Conservation (phyloP, 1,140 invertebrate genomes). For the Drosophila sucinea region DNA sequence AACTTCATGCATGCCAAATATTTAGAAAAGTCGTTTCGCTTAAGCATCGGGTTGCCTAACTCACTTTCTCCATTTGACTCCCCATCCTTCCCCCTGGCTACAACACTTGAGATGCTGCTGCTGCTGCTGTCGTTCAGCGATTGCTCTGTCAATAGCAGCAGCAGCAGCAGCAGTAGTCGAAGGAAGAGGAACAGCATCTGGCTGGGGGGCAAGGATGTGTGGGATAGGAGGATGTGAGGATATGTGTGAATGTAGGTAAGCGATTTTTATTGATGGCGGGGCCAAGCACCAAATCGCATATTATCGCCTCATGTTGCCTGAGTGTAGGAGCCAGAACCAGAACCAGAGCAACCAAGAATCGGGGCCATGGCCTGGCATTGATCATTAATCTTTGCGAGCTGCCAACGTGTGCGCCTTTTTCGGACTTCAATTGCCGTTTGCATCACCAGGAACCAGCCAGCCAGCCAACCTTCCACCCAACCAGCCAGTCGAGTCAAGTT, state of each 20-base stretch:
- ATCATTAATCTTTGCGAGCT: slow-evolving; percentile 81
- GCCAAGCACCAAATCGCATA: slow-evolving; percentile 73
- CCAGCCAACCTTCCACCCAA: slow-evolving; percentile 8
- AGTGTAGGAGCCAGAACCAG: slow-evolving; percentile 17
- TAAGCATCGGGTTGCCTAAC: slow-evolving; percentile 5
- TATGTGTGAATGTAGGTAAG: slow-evolving; percentile 23
- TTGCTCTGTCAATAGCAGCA: slow-evolving; percentile 75
- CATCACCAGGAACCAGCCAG: slow-evolving; percentile 9
- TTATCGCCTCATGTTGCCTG: slow-evolving; percentile 65
- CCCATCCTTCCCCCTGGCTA: not conserved
- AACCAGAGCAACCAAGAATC: slow-evolving; percentile 10
- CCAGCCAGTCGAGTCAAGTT: no score
- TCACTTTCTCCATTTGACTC: not conserved
- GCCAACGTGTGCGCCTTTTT: slow-evolving; percentile 77
- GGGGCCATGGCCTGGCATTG: slow-evolving; percentile 46
- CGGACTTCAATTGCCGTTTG: slow-evolving; percentile 68
- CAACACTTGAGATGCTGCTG: slow-evolving; percentile 29
- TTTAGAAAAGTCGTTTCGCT: slow-evolving; percentile 39
- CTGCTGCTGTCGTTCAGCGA: slow-evolving; percentile 56
- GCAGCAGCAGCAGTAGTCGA: slow-evolving; percentile 11
- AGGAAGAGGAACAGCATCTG: slow-evolving; percentile 31
- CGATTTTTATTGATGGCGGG: slow-evolving; percentile 72
- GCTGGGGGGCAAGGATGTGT: slow-evolving; percentile 29
- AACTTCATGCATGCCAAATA: slow-evolving; percentile 77
- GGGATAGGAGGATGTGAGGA: slow-evolving; percentile 20